These are phyloP conservation scores for Sesia bembeciformis DNA, from an alignment of 2,888 invertebrate species.

Conservation along the genomic window DNA sequence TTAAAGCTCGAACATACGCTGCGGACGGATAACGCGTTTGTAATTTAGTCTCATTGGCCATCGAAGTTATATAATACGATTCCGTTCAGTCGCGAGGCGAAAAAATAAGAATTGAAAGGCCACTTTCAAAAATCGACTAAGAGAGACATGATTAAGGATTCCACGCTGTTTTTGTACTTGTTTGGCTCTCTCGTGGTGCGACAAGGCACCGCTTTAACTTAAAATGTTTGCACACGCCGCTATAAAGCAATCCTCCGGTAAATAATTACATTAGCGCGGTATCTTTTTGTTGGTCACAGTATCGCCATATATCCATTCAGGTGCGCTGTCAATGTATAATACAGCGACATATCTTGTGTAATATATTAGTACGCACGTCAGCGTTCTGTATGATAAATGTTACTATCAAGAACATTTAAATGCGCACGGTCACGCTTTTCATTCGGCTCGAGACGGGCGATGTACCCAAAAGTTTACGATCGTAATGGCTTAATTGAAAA, in stretches of 20 bases:
- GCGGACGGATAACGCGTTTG: constrained; percentile 26
- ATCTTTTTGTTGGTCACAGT: constrained; percentile 39
- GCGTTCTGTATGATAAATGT: constrained; percentile 7
- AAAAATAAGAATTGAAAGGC: constrained; percentile 44
- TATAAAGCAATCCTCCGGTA: constrained; percentile 54
- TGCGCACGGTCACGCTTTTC: neutral
- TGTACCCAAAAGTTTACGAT: neutral
- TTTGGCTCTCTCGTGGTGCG: constrained; percentile 13
- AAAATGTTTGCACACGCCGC: constrained; percentile 55
- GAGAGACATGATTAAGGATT: constrained; percentile 58
- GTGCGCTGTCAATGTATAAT: constrained; percentile 28
- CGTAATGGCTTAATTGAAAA: constrained; percentile 41
- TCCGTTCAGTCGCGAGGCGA: constrained; percentile 26
- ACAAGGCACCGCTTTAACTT: constrained; percentile 28
- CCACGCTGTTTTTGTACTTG: constrained; percentile 29
- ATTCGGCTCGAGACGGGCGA: no score
- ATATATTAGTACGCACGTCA: constrained; percentile 15
- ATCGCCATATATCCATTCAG: constrained; percentile 29
- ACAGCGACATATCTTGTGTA: constrained; percentile 21
- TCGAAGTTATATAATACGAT: constrained; percentile 46
- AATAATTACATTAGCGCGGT: constrained; percentile 54
- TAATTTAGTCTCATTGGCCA: constrained; percentile 50
- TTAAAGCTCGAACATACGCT: neutral
- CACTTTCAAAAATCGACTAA: constrained; percentile 64
- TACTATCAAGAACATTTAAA: no score